Evolutionary conservation across 2,113 vertebrate species (phyloP).

Genomic region (Embiotoca jacksoni): DNA sequence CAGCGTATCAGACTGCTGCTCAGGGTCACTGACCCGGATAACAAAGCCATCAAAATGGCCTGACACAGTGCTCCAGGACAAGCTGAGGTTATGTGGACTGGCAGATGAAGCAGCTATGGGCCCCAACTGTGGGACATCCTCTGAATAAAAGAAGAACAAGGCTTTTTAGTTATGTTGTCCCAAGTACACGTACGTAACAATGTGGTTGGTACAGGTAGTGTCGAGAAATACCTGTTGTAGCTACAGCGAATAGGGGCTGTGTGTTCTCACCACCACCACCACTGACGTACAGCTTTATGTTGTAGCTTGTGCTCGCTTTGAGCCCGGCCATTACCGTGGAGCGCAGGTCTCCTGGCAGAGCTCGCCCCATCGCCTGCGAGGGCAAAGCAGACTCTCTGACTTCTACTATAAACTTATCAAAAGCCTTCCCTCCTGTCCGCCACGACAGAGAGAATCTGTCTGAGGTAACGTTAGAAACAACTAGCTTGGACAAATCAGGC

Average conservation of each 20-base stretch:
- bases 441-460: slow-evolving; percentile 87
- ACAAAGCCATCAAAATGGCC: slow-evolving; percentile 84
- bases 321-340: slow-evolving; percentile 85
- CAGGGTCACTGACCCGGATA: slow-evolving; percentile 80
- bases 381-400: slow-evolving; percentile 88
- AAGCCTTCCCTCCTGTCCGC: slow-evolving; percentile 84
- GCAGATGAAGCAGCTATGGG: slow-evolving; percentile 73
- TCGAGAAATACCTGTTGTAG: slow-evolving; percentile 86
- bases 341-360: slow-evolving; percentile 75
- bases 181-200: background rate
- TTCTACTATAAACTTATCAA: slow-evolving; percentile 91
- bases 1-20: slow-evolving; percentile 78
- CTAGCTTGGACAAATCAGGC: slow-evolving; percentile 89
- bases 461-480: slow-evolving; percentile 89
- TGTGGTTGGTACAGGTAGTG: slow-evolving; percentile 16
- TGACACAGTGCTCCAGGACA: slow-evolving; percentile 82
- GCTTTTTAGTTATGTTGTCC: slow-evolving; percentile 53
- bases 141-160: slow-evolving; percentile 78
- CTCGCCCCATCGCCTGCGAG: slow-evolving; percentile 84
- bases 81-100: slow-evolving; percentile 81
- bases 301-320: slow-evolving; percentile 86
- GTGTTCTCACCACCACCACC: slow-evolving; percentile 80
- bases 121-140: slow-evolving; percentile 82
- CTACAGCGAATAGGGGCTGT: slow-evolving; percentile 82
- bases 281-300: slow-evolving; percentile 87